These are phyloP conservation scores for Istiophorus platypterus DNA, from an alignment of 2,113 vertebrate genomes.

Conservation along the genomic window DNA sequence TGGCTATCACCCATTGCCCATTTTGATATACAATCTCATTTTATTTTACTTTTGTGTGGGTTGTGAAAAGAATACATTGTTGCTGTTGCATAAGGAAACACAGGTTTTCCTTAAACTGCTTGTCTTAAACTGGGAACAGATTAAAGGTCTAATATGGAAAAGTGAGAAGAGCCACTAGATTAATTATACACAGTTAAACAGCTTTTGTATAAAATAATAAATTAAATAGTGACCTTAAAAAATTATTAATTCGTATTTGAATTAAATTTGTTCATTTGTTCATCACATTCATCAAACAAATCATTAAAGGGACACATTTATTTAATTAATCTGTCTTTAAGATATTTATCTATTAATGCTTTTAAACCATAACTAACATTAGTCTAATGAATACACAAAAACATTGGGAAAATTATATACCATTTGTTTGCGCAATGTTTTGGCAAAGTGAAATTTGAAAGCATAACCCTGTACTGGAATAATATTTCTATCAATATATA, in stretches of 20 bases:
- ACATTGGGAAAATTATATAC: not conserved
- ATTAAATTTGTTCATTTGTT: not conserved
- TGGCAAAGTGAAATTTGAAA: not conserved
- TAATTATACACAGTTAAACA: not conserved
- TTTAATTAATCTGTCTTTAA: not conserved
- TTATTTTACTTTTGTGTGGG: constrained; percentile 9
- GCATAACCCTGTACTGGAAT: not conserved
- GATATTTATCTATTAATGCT: not conserved
- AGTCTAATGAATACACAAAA: too few relatives aligned
- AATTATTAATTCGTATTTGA: not conserved
- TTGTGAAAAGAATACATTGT: not conserved
- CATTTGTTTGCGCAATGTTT: not conserved
- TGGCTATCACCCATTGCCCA: constrained; percentile 3
- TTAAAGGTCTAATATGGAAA: not conserved
- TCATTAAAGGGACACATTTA: not conserved
- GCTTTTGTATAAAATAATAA: not conserved
- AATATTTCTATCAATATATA: not conserved
- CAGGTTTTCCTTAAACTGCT: not conserved
- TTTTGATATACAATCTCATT: not conserved
- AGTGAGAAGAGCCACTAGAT: not conserved
- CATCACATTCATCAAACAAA: too few relatives aligned
- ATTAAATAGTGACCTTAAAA: not conserved
- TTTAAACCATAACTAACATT: too few relatives aligned
- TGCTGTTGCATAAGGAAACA: not conserved
- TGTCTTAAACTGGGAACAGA: not conserved